phyloP scores from a whole-genome alignment of 2,797 vertebrate species.

The Apogon hyalosoma region DNA sequence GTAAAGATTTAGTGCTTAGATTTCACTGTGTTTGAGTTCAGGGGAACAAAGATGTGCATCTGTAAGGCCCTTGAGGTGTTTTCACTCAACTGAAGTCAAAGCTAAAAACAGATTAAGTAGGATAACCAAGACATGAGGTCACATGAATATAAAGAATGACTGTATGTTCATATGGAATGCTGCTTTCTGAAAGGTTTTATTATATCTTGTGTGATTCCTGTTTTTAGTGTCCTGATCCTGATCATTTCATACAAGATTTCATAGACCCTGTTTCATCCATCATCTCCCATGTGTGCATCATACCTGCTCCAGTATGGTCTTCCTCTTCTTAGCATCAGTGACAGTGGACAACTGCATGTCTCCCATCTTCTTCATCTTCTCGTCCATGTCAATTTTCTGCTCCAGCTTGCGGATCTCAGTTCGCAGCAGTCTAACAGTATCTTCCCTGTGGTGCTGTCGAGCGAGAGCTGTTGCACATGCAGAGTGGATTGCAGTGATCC shows the following conservation, averaged over 20 bases:
- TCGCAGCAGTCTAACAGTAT: constrained; percentile 89
- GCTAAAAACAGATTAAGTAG: constrained; percentile 6
- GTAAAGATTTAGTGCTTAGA: constrained; percentile 38
- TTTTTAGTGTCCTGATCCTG: background rate
- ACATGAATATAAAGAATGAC: constrained; percentile 1
- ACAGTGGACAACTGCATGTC: constrained; percentile 94
- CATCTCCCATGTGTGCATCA: background rate
- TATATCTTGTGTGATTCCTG: background rate
- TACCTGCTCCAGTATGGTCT: constrained; percentile 95
- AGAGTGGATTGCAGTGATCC: constrained; percentile 95
- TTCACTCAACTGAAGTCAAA: constrained; percentile 24
- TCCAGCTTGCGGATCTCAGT: constrained; percentile 92
- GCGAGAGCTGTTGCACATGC: constrained; percentile 91
- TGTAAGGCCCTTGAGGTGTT: constrained; percentile 26
- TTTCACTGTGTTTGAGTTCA: constrained; percentile 25
- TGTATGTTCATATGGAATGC: background rate
- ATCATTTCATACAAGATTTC: too few relatives aligned
- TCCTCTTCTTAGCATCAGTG: constrained; percentile 92
- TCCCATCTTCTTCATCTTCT: constrained; percentile 97
- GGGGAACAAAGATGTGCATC: constrained; percentile 15
- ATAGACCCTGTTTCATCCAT: too few relatives aligned
- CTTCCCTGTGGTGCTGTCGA: constrained; percentile 92
- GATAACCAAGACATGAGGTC: constrained; percentile 24
- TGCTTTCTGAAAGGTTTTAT: background rate
- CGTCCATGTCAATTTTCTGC: constrained; percentile 95